A percentile compares a stretch with the other conserved stretches of the same genome.
Conservation (phyloP, 2,113 vertebrate genomes). For the Heteronetta atricapilla region DNA sequence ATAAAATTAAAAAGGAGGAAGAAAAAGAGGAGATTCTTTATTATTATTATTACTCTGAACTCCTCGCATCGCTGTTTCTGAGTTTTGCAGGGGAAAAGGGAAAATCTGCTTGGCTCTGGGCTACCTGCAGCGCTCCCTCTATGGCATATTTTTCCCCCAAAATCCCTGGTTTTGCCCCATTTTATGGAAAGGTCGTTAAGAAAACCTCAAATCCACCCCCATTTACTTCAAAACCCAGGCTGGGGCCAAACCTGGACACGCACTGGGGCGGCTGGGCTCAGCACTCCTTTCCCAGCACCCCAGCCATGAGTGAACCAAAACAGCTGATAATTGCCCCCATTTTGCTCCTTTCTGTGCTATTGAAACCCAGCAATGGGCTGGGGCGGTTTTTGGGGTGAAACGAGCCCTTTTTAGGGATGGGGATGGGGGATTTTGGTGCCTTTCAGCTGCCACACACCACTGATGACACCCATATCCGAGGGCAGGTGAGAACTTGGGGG, state of each 20-base stretch:
- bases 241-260: accelerated
- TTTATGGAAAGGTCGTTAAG: not conserved
- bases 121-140: not conserved
- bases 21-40: too few relatives aligned
- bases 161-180: accelerated
- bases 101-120: not conserved
- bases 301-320: not conserved
- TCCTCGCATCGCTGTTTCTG: accelerated
- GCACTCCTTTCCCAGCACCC: accelerated
- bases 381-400: accelerated
- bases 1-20: not conserved
- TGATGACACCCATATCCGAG: not conserved
- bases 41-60: not conserved
- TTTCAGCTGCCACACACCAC: accelerated
- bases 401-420: accelerated
- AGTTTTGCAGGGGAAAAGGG: not conserved
- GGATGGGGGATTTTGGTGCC: not conserved
- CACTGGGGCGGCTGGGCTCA: accelerated
- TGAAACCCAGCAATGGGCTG: too few relatives aligned
- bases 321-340: not conserved
- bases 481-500: accelerated
- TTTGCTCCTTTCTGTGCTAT: accelerated
- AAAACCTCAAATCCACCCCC: not conserved
- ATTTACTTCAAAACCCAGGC: accelerated
- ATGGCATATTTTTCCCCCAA: accelerated